These are phyloP conservation scores for Archegozetes longisetosus DNA, from an alignment of 1,140 invertebrate species.

Conservation along the genomic window DNA sequence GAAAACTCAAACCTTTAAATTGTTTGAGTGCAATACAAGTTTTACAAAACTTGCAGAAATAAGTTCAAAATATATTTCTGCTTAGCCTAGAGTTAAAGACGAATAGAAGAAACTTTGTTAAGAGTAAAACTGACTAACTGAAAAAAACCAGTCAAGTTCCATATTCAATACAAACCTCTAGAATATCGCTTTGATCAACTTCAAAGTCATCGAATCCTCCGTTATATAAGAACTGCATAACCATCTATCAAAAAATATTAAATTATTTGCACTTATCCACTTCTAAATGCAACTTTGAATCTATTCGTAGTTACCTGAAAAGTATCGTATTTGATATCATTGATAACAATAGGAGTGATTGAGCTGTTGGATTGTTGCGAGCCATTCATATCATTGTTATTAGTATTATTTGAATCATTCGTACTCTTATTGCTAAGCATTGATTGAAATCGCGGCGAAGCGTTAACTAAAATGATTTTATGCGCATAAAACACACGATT, in stretches of 20 bases:
- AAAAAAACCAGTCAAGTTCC: no score
- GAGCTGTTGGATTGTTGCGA: background rate
- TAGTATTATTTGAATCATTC: background rate
- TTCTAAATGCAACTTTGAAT: slow-evolving; percentile 13
- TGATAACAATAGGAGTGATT: slow-evolving; percentile 55
- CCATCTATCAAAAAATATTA: slow-evolving; percentile 43
- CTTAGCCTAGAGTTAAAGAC: no score
- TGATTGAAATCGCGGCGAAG: slow-evolving; percentile 62
- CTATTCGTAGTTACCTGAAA: slow-evolving; percentile 48
- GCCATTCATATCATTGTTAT: background rate
- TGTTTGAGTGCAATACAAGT: no score
- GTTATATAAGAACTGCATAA: slow-evolving; percentile 83
- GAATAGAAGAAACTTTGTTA: no score
- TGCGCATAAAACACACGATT: slow-evolving; percentile 82
- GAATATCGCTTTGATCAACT: slow-evolving; percentile 56
- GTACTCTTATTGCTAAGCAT: slow-evolving; percentile 56
- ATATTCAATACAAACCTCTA: slow-evolving; percentile 43
- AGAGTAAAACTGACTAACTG: no score
- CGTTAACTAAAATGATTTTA: slow-evolving; percentile 78
- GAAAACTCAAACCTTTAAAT: no score
- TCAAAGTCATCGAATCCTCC: slow-evolving; percentile 54
- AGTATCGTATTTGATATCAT: slow-evolving; percentile 78
- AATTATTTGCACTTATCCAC: background rate
- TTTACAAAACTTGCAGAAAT: no score
- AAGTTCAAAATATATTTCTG: no score